Evolutionary conservation across 2,888 invertebrate species (phyloP).

Genomic region (Steromphala cineraria): DNA sequence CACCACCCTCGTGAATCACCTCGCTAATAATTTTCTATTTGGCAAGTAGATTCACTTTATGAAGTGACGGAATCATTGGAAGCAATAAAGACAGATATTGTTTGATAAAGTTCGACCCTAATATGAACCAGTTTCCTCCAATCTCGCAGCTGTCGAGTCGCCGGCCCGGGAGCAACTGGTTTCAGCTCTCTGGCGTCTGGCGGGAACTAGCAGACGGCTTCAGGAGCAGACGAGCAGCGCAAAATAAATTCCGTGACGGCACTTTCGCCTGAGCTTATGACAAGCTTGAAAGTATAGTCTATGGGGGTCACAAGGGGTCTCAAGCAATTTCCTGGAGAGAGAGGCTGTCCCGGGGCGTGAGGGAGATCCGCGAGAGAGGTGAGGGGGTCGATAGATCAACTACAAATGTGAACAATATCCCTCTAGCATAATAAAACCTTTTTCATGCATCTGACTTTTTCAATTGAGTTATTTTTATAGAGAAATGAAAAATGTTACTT

Average conservation of each 20-base stretch:
- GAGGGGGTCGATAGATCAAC: constrained; percentile 30
- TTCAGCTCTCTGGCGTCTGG: constrained; percentile 8
- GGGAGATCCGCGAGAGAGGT: constrained; percentile 22
- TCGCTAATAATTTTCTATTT: constrained; percentile 15
- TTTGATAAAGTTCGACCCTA: constrained; percentile 19
- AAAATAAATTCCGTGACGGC: constrained; percentile 22
- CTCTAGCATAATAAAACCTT: constrained; percentile 33
- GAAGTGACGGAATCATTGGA: constrained; percentile 18
- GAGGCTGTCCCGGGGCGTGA: constrained; percentile 6
- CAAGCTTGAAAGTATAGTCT: constrained; percentile 28
- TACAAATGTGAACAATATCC: constrained; percentile 26
- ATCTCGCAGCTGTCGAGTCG: constrained; percentile 4
- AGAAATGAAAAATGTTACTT: constrained; percentile 29
- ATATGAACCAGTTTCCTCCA: constrained; percentile 15
- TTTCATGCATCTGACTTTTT: constrained; percentile 39
- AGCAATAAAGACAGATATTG: constrained; percentile 20
- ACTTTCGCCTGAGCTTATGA: constrained; percentile 29
- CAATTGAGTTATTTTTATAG: constrained; percentile 36
- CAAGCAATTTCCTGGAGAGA: constrained; percentile 28
- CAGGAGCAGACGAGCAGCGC: constrained; percentile 11
- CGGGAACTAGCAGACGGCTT: constrained; percentile 8
- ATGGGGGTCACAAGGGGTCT: constrained; percentile 28
- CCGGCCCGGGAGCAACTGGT: constrained; percentile 3
- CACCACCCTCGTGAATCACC: constrained; percentile 9
- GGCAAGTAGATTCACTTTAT: constrained; percentile 21